Conservation (phyloP, 1,140 invertebrate species). For the Penaeus chinensis region DNA sequence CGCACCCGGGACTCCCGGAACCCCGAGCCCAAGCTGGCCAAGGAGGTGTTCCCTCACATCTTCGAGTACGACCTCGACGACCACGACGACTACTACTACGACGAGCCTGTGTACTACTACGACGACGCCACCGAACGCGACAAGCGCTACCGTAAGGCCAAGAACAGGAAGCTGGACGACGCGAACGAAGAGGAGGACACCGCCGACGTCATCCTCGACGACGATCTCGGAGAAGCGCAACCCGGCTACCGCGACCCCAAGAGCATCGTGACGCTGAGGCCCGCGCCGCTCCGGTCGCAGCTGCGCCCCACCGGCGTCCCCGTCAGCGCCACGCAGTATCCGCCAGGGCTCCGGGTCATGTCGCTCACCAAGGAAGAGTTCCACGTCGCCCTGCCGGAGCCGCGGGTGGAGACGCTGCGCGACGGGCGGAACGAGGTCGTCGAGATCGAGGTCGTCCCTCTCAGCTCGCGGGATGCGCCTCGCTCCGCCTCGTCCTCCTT, state of each 20-base stretch:
- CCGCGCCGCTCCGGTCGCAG: not conserved
- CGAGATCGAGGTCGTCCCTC: slow-evolving; percentile 48
- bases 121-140: slow-evolving; percentile 31
- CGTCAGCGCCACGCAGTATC: slow-evolving; percentile 45
- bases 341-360: slow-evolving; percentile 35
- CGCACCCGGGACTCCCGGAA: slow-evolving; percentile 5
- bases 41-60: slow-evolving; percentile 61
- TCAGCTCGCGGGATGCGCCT: slow-evolving; percentile 5
- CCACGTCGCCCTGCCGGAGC: slow-evolving; percentile 28
- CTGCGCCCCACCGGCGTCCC: slow-evolving; percentile 17
- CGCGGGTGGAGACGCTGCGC: slow-evolving; percentile 23
- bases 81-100: slow-evolving; percentile 63
- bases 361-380: slow-evolving; percentile 52
- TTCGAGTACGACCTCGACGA: slow-evolving; percentile 58
- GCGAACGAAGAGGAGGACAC: slow-evolving; percentile 46
- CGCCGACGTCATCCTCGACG: slow-evolving; percentile 45
- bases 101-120: slow-evolving; percentile 53
- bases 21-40: slow-evolving; percentile 34
- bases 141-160: not conserved
- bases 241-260: slow-evolving; percentile 33
- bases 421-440: slow-evolving; percentile 29
- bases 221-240: slow-evolving; percentile 21
- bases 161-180: slow-evolving; percentile 30
- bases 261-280: slow-evolving; percentile 21
- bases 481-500: slow-evolving; percentile 4